Percentiles rank a stretch among this genome's conserved stretches.
Evolutionary conservation across 2,888 invertebrate species (phyloP).

Genomic region (Calameuta idolon): DNA sequence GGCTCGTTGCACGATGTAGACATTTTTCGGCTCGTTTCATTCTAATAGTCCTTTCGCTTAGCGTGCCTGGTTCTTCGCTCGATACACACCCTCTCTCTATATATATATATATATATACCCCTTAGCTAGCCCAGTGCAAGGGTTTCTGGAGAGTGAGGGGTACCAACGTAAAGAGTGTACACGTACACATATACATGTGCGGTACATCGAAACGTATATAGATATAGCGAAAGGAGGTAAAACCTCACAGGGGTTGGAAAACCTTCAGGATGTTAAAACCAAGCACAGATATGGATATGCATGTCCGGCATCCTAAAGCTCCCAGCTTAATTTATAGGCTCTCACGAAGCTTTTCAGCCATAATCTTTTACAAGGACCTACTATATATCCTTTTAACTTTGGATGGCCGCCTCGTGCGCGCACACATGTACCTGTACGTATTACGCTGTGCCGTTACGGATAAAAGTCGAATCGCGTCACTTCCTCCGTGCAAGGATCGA

Average conservation of each 20-base stretch:
- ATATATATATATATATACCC: neutral
- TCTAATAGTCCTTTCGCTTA: conserved; percentile 26
- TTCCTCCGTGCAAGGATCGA: conserved; percentile 26
- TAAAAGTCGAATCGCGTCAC: conserved; percentile 7
- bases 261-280: neutral
- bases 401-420: neutral
- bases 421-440: neutral
- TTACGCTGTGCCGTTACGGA: neutral
- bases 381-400: neutral
- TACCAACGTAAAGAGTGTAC: neutral
- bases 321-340: conserved; percentile 40
- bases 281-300: conserved; percentile 24
- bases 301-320: conserved; percentile 33
- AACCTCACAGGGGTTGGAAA: neutral
- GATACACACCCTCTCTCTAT: conserved; percentile 21
- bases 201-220: neutral
- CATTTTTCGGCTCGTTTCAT: conserved; percentile 33
- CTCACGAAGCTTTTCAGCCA: neutral
- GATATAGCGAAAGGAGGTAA: neutral
- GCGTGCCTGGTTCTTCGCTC: conserved; percentile 23
- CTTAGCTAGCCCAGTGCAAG: neutral
- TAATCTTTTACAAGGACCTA: neutral
- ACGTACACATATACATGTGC: neutral
- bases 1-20: conserved; percentile 1
- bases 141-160: neutral